Percentiles rank a stretch among this genome's conserved stretches.
Conservation (phyloP, 2,888 invertebrate genomes). For the Ectobius pallidus region DNA sequence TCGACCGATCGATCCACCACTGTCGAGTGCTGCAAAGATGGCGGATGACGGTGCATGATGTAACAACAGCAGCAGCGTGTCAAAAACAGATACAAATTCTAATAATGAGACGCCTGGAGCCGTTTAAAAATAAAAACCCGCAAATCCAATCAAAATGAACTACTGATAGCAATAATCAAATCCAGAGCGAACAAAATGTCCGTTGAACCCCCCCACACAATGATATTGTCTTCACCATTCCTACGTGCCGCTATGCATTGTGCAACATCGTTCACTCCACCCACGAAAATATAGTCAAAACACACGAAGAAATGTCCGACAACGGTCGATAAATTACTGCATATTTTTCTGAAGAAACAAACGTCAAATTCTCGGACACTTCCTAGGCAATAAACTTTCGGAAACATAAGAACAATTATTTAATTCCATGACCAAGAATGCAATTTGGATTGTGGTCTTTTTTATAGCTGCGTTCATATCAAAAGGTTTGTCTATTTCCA, state of each 20-base stretch:
- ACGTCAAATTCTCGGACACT: too few species aligned
- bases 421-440: too few species aligned
- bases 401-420: too few species aligned
- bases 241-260: background rate
- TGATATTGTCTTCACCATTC: background rate
- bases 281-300: too few species aligned
- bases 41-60: slow-evolving; percentile 1
- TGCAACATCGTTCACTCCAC: too few species aligned
- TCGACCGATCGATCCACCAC: slow-evolving; percentile 9
- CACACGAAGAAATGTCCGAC: too few species aligned
- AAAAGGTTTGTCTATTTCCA: too few species aligned
- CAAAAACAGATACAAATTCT: slow-evolving; percentile 3
- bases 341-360: too few species aligned
- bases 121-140: background rate
- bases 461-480: too few species aligned
- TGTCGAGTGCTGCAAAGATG: background rate
- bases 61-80: background rate
- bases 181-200: slow-evolving; percentile 2
- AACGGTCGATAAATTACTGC: too few species aligned
- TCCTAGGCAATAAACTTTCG: too few species aligned
- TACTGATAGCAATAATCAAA: background rate
- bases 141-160: background rate
- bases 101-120: background rate
- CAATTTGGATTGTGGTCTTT: too few species aligned
- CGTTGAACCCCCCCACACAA: background rate